Evolutionary conservation across 2,113 vertebrate species (phyloP), one percentile per base, ranked within the genome.

Genomic region (Pao palembangensis): DNA sequence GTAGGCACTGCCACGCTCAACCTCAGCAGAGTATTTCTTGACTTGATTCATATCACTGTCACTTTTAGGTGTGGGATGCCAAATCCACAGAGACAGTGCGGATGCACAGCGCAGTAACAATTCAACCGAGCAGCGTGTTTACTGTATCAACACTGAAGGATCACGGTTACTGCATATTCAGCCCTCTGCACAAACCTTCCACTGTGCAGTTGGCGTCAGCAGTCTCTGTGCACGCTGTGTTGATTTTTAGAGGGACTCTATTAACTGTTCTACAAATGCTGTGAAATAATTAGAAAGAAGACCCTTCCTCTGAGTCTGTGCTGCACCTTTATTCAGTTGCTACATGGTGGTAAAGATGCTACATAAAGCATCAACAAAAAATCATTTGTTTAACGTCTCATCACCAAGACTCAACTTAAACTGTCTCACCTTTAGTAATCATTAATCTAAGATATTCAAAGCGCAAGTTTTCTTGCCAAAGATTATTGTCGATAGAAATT

Each of bases 161-260:
- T 76, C 57, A 64, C 74, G 67, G 64, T 80, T 72, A 78, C 77
- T 79, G 79, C 71, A 65, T 71, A 79, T 75, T 82, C 75, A 75
- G 66, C 73, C 59, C 70, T 31, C 54, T 51, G 56, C 64, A 62
- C 47, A 69, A 65, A 67, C 68, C 42, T 44, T 48, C 51, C 54
- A 54, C 66, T 7, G 19, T 62, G 43, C 53, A 69, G 28, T 76
- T 64, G 59, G 58, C 58, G 71, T 73, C 79, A 69, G 75, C 53
- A 67, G 55, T 73, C 73, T 75, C 31, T 49, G 55, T 71, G 64
- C 65, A 49, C 54, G 64, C 68, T 25, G 20, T 53, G 55, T 60
- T 47, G 65, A 76, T 77, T 59, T 74, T 84, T 81, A 78, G 74
- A 70, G 43, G 66, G 71, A 63, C 48, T 60, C 48, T 18, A 58